phyloP scores from a whole-genome alignment of 2,888 invertebrate species.

The Galeopsomyia nigrocyanea region DNA sequence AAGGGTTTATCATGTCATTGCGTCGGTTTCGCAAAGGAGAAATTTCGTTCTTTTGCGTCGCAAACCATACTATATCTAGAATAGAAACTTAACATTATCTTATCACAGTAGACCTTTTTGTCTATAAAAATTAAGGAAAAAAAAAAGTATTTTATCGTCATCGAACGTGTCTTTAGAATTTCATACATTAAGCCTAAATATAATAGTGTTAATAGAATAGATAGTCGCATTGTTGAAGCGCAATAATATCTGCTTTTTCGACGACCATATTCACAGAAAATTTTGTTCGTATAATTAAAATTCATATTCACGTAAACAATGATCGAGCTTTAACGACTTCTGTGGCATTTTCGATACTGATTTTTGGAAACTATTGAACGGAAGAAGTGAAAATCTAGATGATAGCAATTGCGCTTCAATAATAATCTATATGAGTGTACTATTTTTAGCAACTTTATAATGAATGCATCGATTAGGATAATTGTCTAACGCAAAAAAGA shows the following conservation, averaged over 20 bases:
- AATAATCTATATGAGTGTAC: neutral
- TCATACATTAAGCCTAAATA: slow-evolving; percentile 50
- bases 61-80: slow-evolving; percentile 11
- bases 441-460: slow-evolving; percentile 5
- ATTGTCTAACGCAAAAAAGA: too few species aligned
- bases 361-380: neutral
- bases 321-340: neutral
- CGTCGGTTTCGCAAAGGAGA: slow-evolving; percentile 36
- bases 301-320: too few species aligned
- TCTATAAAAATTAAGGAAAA: slow-evolving; percentile 9
- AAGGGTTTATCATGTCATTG: slow-evolving; percentile 26
- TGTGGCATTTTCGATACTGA: neutral
- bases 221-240: slow-evolving; percentile 4
- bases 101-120: slow-evolving; percentile 15
- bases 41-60: slow-evolving; percentile 29
- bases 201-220: slow-evolving; percentile 20
- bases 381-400: neutral
- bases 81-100: slow-evolving; percentile 18
- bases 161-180: slow-evolving; percentile 48
- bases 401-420: slow-evolving; percentile 17
- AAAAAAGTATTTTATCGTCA: slow-evolving; percentile 24
- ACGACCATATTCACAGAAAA: neutral
- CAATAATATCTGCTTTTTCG: neutral
- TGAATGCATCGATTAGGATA: too few species aligned
- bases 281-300: too few species aligned